Evolutionary conservation across 2,113 vertebrate genomes (phyloP).

Genomic region (Etheostoma cragini): DNA sequence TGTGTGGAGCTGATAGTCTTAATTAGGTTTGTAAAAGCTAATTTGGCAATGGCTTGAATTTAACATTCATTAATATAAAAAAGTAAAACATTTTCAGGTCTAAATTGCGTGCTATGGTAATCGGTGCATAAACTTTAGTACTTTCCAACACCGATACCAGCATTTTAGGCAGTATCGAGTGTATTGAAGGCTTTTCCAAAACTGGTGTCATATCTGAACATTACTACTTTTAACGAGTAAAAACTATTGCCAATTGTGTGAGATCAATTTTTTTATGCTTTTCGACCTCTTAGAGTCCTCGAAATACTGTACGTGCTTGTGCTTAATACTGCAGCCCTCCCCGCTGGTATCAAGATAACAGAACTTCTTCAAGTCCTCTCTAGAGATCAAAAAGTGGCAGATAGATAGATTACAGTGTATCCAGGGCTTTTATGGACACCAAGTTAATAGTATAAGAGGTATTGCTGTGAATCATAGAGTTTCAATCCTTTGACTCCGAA

Average conservation of each 20-base stretch:
- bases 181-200: too few species aligned
- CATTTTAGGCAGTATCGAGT: too few species aligned
- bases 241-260: neutral
- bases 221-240: neutral
- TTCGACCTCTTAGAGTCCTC: neutral
- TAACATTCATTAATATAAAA: too few species aligned
- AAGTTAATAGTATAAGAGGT: neutral
- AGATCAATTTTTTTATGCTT: neutral
- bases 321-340: neutral
- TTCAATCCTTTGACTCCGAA: neutral
- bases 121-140: too few species aligned
- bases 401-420: conserved; percentile 10
- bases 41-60: too few species aligned
- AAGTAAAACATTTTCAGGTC: too few species aligned
- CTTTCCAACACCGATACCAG: too few species aligned
- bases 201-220: too few species aligned
- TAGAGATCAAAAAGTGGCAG: neutral
- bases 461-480: neutral
- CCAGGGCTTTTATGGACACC: neutral
- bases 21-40: too few species aligned
- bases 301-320: neutral
- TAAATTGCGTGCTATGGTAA: too few species aligned
- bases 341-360: neutral
- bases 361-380: neutral
- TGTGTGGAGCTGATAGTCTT: too few species aligned